Evolutionary conservation across 2,888 invertebrate species (phyloP).

Genomic region (Hydrotaea diabolus): DNA sequence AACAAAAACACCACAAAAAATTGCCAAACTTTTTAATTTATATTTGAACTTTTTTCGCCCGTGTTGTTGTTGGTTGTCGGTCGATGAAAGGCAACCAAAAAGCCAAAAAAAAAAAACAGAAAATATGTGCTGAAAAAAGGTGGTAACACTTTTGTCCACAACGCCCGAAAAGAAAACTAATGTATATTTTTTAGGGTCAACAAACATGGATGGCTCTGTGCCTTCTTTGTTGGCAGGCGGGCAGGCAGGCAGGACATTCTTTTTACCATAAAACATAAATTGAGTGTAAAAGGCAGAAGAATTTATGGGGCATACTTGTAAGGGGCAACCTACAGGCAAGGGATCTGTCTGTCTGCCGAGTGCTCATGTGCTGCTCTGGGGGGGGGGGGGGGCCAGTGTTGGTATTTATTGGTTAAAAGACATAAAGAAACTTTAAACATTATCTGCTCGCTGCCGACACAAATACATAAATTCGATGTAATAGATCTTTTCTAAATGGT

Average conservation of each 20-base stretch:
- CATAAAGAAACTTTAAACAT: conserved; percentile 9
- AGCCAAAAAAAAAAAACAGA: too few species aligned
- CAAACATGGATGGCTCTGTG: conserved; percentile 56
- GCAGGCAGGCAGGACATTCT: conserved; percentile 1
- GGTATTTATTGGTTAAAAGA: conserved; percentile 59
- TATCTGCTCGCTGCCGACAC: conserved; percentile 3
- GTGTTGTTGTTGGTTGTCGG: conserved; percentile 12
- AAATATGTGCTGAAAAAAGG: conserved; percentile 75
- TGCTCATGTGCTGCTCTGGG: neutral
- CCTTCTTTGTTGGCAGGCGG: conserved; percentile 31
- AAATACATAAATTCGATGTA: conserved; percentile 18
- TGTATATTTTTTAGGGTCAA: conserved; percentile 64
- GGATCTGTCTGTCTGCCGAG: neutral
- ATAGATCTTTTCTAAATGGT: conserved; percentile 2
- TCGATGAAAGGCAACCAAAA: conserved; percentile 38
- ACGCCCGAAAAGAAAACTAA: conserved; percentile 46
- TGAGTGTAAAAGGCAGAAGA: conserved; percentile 67
- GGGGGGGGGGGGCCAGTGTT: conserved; percentile 41
- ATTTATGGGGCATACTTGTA: conserved; percentile 63
- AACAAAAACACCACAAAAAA: conserved; percentile 71
- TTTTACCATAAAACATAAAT: conserved; percentile 64
- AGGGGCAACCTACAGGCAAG: conserved; percentile 28
- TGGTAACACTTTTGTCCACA: conserved; percentile 63
- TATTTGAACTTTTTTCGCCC: conserved; percentile 76
- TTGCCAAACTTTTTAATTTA: conserved; percentile 80